Evolutionary conservation across 1,140 invertebrate genomes (phyloP).

Genomic region (Pseudomyrmex flavicornis): DNA sequence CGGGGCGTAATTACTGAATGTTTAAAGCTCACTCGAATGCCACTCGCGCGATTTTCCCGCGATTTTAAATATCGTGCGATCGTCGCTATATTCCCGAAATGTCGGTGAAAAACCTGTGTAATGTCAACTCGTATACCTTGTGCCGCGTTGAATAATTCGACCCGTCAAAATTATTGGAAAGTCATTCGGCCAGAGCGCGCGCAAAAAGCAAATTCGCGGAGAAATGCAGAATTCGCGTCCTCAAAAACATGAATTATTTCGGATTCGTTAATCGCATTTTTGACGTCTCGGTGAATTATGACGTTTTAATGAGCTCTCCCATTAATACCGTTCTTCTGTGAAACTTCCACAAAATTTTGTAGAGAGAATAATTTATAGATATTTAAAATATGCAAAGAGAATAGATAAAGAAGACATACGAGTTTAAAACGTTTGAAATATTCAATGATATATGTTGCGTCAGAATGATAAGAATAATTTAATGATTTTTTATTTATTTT

Average conservation of each 20-base stretch:
- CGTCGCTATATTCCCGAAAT: constrained; percentile 30
- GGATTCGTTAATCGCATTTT: constrained; percentile 50
- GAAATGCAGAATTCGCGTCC: constrained; percentile 43
- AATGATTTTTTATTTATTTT: neutral
- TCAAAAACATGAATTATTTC: constrained; percentile 54
- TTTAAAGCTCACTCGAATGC: constrained; percentile 47
- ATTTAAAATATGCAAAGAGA: neutral
- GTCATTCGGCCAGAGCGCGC: constrained; percentile 29
- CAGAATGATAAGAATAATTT: neutral
- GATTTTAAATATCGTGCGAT: constrained; percentile 43
- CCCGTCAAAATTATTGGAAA: constrained; percentile 57
- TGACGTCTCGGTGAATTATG: constrained; percentile 44
- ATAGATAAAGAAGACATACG: too few relatives aligned
- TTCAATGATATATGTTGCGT: neutral
- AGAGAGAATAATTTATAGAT: neutral
- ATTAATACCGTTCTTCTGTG: constrained; percentile 21
- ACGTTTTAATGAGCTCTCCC: constrained; percentile 41
- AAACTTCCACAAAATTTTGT: neutral
- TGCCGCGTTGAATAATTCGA: constrained; percentile 51
- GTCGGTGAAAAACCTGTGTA: constrained; percentile 32
- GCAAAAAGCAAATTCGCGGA: constrained; percentile 35
- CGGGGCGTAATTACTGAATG: constrained; percentile 70
- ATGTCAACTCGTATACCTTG: constrained; percentile 47
- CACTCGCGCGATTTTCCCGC: constrained; percentile 51
- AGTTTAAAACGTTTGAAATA: too few relatives aligned